phyloP scores from a whole-genome alignment of 1,140 invertebrate genomes.

The Mya arenaria region DNA sequence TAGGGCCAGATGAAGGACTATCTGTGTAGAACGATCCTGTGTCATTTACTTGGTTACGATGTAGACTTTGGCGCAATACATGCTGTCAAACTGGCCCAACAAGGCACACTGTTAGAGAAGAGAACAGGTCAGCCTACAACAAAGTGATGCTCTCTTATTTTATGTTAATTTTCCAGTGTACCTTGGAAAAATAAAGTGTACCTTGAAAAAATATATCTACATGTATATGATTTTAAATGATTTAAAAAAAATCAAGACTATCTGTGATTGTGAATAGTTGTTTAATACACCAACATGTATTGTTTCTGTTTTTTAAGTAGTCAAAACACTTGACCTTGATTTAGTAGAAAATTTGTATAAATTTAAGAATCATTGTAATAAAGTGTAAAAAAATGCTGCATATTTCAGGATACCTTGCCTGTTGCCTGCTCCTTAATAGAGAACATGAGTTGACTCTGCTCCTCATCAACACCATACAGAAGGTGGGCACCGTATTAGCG shows the following conservation, averaged over 20 bases:
- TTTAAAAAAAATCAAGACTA: too few species aligned
- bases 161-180: neutral
- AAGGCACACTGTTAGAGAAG: conserved; percentile 70
- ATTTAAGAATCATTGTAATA: neutral
- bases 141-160: neutral
- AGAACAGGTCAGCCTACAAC: too few species aligned
- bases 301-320: neutral
- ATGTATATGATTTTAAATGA: neutral
- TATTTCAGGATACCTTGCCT: conserved; percentile 72
- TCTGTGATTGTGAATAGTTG: neutral
- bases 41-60: conserved; percentile 71
- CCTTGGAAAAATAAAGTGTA: neutral
- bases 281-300: neutral
- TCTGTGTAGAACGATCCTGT: conserved; percentile 65
- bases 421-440: conserved; percentile 70
- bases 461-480: conserved; percentile 74
- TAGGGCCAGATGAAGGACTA: conserved; percentile 62
- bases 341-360: neutral
- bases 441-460: conserved; percentile 73
- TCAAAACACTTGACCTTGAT: neutral
- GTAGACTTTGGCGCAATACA: conserved; percentile 71
- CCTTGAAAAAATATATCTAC: neutral
- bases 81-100: conserved; percentile 74
- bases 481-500: conserved; percentile 32
- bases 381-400: neutral